Conservation (phyloP, 2,113 vertebrate genomes). For the Struthio camelus region DNA sequence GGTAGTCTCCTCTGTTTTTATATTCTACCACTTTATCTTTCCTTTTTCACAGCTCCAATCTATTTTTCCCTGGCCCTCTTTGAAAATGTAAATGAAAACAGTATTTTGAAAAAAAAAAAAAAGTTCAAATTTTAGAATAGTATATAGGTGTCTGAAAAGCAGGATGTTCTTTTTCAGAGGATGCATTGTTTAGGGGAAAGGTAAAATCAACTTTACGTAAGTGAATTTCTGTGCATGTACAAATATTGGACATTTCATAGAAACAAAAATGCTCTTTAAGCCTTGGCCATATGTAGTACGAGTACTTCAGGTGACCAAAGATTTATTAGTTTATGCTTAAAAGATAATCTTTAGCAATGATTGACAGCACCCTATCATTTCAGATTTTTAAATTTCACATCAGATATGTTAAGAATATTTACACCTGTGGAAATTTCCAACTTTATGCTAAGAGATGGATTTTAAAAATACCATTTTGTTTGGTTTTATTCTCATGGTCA, state of each 20-base stretch:
- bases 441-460: background rate
- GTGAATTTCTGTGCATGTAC: background rate
- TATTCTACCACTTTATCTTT: background rate
- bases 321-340: background rate
- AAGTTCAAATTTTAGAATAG: background rate
- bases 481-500: background rate
- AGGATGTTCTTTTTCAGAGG: background rate
- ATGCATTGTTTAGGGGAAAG: background rate
- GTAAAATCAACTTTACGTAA: background rate
- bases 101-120: fast-evolving
- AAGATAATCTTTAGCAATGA: background rate
- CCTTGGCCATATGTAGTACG: fast-evolving
- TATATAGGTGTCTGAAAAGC: background rate
- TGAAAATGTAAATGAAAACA: background rate
- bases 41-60: background rate
- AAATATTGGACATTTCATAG: background rate
- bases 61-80: background rate
- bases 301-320: background rate
- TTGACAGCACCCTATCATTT: background rate
- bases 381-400: background rate
- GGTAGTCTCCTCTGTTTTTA: background rate
- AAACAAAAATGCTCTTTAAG: background rate
- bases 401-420: background rate
- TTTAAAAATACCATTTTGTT: background rate
- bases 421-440: background rate